Evolutionary conservation across 2,888 invertebrate genomes (phyloP).

Genomic region (Cryptus armator): DNA sequence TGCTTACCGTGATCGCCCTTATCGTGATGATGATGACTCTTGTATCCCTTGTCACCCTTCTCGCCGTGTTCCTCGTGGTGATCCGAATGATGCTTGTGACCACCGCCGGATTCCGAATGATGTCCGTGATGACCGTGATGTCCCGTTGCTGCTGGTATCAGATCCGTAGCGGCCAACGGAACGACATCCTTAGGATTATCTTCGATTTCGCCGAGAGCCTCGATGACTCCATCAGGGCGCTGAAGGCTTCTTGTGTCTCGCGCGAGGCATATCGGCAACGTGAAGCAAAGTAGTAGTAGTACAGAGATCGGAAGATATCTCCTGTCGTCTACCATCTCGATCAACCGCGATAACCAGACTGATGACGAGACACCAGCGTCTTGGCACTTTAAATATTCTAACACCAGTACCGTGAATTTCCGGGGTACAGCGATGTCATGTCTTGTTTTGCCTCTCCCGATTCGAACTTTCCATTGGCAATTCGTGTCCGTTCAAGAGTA

Average conservation of each 20-base stretch:
- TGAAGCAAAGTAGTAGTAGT: conserved; percentile 57
- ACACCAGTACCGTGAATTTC: conserved; percentile 35
- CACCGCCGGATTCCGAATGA: conserved; percentile 87
- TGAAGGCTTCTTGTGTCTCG: conserved; percentile 69
- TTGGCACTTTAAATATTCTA: conserved; percentile 80
- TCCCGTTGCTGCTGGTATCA: conserved; percentile 62
- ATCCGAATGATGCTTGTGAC: conserved; percentile 89
- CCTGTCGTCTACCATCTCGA: conserved; percentile 73
- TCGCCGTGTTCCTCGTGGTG: conserved; percentile 91
- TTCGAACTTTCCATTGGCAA: conserved; percentile 58
- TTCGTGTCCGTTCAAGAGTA: conserved; percentile 46
- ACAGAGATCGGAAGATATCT: conserved; percentile 60
- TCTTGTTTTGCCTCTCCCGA: conserved; percentile 35
- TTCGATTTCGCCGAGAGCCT: neutral
- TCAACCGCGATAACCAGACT: conserved; percentile 74
- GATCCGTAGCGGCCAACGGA: conserved; percentile 42
- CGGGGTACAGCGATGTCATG: conserved; percentile 37
- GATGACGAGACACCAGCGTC: conserved; percentile 71
- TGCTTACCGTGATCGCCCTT: conserved; percentile 88
- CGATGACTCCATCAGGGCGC: neutral
- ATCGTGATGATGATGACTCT: conserved; percentile 91
- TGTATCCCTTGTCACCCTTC: conserved; percentile 93
- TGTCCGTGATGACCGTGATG: conserved; percentile 55
- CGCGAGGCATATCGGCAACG: conserved; percentile 69
- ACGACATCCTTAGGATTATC: neutral